phyloP scores from a whole-genome alignment of 1,140 invertebrate species.

The Zaprionus inermis region DNA sequence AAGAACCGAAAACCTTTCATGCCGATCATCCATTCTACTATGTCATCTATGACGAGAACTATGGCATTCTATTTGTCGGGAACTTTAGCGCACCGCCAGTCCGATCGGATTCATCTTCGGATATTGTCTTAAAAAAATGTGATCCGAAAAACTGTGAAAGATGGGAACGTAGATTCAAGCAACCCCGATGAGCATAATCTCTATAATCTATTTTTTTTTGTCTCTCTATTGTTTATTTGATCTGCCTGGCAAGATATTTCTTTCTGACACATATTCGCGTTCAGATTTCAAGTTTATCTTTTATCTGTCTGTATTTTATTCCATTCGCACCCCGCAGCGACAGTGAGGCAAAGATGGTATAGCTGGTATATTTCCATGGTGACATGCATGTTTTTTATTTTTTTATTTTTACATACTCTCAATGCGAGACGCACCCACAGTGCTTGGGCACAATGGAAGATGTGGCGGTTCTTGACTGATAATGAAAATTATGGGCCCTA shows the following conservation, averaged over 20 bases:
- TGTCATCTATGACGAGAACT: constrained; percentile 36
- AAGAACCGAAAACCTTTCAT: constrained; percentile 32
- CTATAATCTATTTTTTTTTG: background rate
- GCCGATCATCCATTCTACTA: constrained; percentile 62
- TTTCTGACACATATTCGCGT: background rate
- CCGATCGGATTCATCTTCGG: background rate
- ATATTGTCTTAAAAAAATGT: background rate
- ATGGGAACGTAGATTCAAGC: background rate
- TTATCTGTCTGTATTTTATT: constrained; percentile 4
- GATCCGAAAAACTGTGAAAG: background rate
- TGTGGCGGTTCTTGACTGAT: constrained; percentile 28
- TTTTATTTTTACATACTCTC: constrained; percentile 3
- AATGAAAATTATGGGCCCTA: constrained; percentile 22
- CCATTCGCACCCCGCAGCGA: background rate
- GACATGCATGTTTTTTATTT: constrained; percentile 7
- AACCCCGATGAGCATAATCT: background rate
- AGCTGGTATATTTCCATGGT: constrained; percentile 40
- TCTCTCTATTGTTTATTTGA: background rate
- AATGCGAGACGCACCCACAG: constrained; percentile 21
- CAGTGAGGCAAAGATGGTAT: background rate
- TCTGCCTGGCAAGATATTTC: background rate
- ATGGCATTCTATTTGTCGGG: constrained; percentile 53
- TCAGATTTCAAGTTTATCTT: constrained; percentile 2
- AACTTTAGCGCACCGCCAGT: background rate
- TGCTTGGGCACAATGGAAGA: background rate